Base-by-base conservation (phyloP, 1,140 invertebrate species). In the Drosophila bocqueti region DNA sequence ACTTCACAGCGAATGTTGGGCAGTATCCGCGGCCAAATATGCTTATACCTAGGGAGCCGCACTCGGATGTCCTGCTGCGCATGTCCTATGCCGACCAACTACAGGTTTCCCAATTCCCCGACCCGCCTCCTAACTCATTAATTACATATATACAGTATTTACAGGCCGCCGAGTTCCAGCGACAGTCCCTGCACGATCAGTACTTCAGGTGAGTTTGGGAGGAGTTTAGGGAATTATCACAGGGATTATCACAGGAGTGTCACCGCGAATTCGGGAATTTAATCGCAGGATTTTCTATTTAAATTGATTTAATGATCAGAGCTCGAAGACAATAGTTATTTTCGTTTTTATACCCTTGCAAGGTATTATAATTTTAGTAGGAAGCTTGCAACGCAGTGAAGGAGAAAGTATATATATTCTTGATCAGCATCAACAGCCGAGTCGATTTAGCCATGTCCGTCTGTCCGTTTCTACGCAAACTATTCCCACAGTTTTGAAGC, bases 91-190 rank as follows among this genome's bases (percentile, higher is more conserved):
- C 92, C 75, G 92, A 93, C 86, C 92, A 93, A 74, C 73, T 93
- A 80, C 92, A 93, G 91, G 92, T 93, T 92, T 92, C 76, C 87
- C 89, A 85, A 79, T 83, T 73, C 73, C 80, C 58, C 40, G 49
- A 75, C 24, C 31, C 58, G 82, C 76, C 71, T 85, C 81, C 78
- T 76, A 86, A 81, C 80, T 92, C 68, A 89, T 91, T 91, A 93
- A 93, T 93, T 92, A 91, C 85, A 93, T 92, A 93, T 81, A 91
- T 93, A 92, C 83, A 93, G 92, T 92, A 93, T 92, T 93, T 93
- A 79, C 91, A 93, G 92, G 92, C 92, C 65, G 92, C 92, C 78
- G 92, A 93, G 72, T 92, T 93, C 68, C 92, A 93, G 75, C 91
- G 92, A 69, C 92, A 93, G 71, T 93, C 92, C 50, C 77, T 93